Base-by-base conservation (phyloP, 2,113 vertebrate species). In the Alethe castanea region DNA sequence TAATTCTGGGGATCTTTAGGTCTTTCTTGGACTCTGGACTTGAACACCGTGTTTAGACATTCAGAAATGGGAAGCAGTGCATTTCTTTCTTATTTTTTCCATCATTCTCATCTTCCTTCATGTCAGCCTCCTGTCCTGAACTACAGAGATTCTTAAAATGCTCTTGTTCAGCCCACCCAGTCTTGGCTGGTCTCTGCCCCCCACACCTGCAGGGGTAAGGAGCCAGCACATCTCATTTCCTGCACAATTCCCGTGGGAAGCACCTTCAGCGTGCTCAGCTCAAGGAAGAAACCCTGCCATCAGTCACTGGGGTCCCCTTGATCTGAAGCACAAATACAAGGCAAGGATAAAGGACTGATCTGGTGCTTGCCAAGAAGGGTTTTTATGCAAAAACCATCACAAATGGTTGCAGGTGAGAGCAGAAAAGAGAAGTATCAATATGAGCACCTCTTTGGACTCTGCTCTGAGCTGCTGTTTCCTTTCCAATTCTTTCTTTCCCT, bases 361-460 rank as follows among this genome's bases (percentile, higher is more conserved):
- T 38, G 26, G 16, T 19, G n/a, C 81, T 72, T 24, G 5, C 23
- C 31, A 42, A n/a, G 69, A 67, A 50, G 13, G 54, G 23, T 14
- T 83, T 83, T 22, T 4, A 2, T 28, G 35, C 0, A 3, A 77
- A 48, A 26, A 0, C 2, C 1, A 3, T 45, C 40, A 29, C 11
- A 47, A 38, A 31, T 6, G 7, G 8, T n/a, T 56, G 64, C 45
- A 86, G 42, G 14, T 57, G 50, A 81, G 54, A 69, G 70, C 8
- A 36, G 52, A 22, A 67, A 36, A 42, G 14, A 26, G 19, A 31
- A 14, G 3, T 29, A 17, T 42, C 1, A 5, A 31, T 36, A 19
- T 2, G 16, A 59, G 44, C 38, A 42, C 45, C 7, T 81, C 60
- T 45, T 69, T 36, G 29, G 61, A 44, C 5, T 1, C 35, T 86